A percentile compares a stretch with the other conserved stretches of the same genome.
Conservation (phyloP, 37 sponge, comb jelly and placozoan genomes). For the Ephydatia muelleri region DNA sequence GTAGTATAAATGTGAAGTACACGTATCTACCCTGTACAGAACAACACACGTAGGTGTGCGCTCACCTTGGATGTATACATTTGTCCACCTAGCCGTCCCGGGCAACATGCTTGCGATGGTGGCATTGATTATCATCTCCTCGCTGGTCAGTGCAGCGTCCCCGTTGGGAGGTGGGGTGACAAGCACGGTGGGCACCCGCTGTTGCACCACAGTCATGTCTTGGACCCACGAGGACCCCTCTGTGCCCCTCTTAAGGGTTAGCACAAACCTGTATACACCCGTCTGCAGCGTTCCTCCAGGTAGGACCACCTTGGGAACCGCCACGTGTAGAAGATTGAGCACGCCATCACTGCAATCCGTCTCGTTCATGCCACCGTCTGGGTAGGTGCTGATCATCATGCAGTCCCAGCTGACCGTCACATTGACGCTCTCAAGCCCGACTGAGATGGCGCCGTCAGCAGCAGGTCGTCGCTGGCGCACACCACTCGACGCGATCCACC, state of each 20-base stretch:
- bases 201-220: conserved; percentile 3
- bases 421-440: not conserved
- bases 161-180: not conserved
- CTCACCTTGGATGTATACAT: conserved; percentile 24
- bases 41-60: too few species aligned
- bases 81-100: conserved; percentile 23
- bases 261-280: conserved; percentile 26
- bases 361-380: not conserved
- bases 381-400: not conserved
- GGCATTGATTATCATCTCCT: conserved; percentile 3
- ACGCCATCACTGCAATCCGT: not conserved
- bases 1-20: too few species aligned
- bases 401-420: conserved; percentile 23
- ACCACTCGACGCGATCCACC: conserved; percentile 13
- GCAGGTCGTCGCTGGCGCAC: conserved; percentile 5
- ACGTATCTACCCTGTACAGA: too few species aligned
- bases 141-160: conserved; percentile 15
- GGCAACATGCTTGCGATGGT: not conserved
- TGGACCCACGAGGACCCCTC: conserved; percentile 5
- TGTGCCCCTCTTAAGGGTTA: not conserved
- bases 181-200: conserved; percentile 1
- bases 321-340: not conserved
- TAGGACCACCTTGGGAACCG: conserved; percentile 2
- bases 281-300: conserved; percentile 9
- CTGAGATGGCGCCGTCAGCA: conserved; percentile 16